Evolutionary conservation across 2,888 invertebrate species (phyloP).

Genomic region (Polylopha cassiicola): DNA sequence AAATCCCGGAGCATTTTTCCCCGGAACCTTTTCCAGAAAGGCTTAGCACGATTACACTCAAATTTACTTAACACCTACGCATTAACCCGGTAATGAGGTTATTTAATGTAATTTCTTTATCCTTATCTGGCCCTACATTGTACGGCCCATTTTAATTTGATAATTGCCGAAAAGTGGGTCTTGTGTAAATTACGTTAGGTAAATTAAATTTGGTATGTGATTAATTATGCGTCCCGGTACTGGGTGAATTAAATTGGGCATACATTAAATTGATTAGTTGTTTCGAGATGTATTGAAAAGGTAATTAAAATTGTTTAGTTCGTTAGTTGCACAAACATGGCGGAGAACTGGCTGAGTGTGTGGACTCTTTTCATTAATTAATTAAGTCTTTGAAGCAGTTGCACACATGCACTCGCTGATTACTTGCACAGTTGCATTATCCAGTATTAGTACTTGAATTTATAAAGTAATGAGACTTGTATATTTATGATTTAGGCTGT

Average conservation of each 20-base stretch:
- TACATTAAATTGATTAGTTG: constrained; percentile 44
- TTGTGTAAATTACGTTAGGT: constrained; percentile 58
- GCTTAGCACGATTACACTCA: constrained; percentile 73
- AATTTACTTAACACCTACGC: constrained; percentile 77
- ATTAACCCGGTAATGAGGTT: constrained; percentile 68
- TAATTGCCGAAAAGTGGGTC: constrained; percentile 60
- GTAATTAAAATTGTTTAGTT: constrained; percentile 56
- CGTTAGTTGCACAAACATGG: constrained; percentile 63
- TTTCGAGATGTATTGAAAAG: constrained; percentile 28
- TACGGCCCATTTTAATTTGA: constrained; percentile 61
- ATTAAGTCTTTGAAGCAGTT: constrained; percentile 61
- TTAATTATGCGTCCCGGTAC: constrained; percentile 49
- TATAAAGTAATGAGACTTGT: no score
- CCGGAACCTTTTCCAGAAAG: constrained; percentile 46
- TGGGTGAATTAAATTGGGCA: constrained; percentile 32
- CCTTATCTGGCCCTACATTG: constrained; percentile 39
- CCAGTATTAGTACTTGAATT: no score
- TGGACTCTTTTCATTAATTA: constrained; percentile 72
- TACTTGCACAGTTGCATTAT: constrained; percentile 39
- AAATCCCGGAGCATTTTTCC: constrained; percentile 72
- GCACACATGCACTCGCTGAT: constrained; percentile 45
- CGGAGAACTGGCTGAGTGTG: constrained; percentile 46
- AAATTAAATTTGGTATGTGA: constrained; percentile 59
- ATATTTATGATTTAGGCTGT: no score
- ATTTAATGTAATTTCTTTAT: constrained; percentile 68